Conservation (phyloP, 2,797 vertebrate species). For the Urocyon cinereoargenteus region DNA sequence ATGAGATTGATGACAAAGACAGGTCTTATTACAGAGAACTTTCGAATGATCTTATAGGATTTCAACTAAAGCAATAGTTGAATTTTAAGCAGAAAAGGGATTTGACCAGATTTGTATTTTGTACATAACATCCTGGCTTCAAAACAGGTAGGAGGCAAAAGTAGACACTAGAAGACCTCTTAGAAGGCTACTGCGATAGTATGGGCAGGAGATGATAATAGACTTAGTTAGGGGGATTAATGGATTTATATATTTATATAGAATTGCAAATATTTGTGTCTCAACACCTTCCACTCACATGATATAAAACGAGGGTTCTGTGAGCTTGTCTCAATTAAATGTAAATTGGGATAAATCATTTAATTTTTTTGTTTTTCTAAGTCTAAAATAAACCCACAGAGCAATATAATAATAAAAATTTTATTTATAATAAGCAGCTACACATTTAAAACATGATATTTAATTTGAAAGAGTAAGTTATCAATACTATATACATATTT, state of each 20-base stretch:
- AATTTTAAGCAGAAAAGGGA: neutral
- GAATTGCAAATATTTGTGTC: neutral
- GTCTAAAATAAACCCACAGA: neutral
- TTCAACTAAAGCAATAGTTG: neutral
- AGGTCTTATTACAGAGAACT: neutral
- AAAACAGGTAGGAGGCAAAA: neutral
- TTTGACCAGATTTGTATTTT: neutral
- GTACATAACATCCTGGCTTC: neutral
- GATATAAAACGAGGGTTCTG: neutral
- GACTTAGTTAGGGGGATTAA: neutral
- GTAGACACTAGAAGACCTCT: neutral
- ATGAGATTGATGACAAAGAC: neutral
- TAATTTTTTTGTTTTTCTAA: neutral
- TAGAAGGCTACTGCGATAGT: neutral
- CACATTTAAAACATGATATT: neutral
- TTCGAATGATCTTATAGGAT: neutral
- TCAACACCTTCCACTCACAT: neutral
- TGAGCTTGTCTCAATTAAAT: neutral
- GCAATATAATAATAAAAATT: neutral
- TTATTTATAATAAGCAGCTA: neutral
- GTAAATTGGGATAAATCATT: neutral
- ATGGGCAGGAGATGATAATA: neutral
- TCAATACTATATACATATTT: neutral
- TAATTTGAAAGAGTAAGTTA: conserved; percentile 24
- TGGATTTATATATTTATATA: neutral